Evolutionary conservation across 2,797 vertebrate genomes (phyloP).

Genomic region (Columba guinea): DNA sequence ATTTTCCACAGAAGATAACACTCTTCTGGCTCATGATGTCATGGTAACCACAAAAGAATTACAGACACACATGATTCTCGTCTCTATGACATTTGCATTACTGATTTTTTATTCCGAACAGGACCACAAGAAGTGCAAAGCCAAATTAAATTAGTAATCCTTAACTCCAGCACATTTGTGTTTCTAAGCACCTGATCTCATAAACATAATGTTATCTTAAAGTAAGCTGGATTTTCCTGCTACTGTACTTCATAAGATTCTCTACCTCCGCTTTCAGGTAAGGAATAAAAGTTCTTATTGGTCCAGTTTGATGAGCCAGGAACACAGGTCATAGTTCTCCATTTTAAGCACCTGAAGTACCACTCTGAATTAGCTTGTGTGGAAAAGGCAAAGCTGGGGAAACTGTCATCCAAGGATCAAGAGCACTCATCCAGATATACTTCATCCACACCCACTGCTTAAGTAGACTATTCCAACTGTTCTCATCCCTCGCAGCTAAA

Average conservation of each 20-base stretch:
- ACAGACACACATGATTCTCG: neutral
- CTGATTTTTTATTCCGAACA: neutral
- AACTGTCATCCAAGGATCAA: neutral
- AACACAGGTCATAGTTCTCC: neutral
- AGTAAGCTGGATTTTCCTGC: neutral
- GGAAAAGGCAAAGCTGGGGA: neutral
- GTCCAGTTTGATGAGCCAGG: neutral
- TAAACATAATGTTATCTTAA: neutral
- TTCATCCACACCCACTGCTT: neutral
- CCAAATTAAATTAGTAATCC: neutral
- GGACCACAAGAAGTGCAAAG: neutral
- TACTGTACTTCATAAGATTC: neutral
- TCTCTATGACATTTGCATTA: neutral
- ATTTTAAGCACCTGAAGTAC: neutral
- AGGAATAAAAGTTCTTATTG: neutral
- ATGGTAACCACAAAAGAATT: neutral
- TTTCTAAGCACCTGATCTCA: neutral
- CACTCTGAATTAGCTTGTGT: neutral
- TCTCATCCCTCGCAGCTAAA: neutral
- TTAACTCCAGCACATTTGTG: accelerated
- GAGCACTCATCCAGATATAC: neutral
- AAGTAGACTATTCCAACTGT: neutral
- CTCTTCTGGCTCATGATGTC: neutral
- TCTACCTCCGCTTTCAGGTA: neutral
- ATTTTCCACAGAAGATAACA: neutral